Evolutionary conservation across 2,113 vertebrate genomes (phyloP).

Genomic region (Tichodroma muraria): DNA sequence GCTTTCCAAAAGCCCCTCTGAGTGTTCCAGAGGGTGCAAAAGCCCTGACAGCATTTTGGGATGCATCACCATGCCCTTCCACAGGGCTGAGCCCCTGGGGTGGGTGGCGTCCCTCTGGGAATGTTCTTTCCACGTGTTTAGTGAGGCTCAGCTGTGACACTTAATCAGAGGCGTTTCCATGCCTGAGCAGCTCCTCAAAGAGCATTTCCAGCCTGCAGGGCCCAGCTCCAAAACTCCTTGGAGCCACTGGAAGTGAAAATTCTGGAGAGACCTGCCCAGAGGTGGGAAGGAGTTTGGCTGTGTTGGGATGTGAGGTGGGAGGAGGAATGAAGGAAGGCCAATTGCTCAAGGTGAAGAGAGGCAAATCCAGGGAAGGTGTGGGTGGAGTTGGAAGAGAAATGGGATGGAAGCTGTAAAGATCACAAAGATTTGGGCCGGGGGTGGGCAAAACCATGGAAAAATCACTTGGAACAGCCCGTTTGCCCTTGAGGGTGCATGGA

Average conservation of each 20-base stretch:
- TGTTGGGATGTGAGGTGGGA: neutral
- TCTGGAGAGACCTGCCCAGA: neutral
- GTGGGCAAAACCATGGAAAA: neutral
- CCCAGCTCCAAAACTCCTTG: neutral
- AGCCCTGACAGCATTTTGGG: neutral
- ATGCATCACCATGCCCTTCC: no score
- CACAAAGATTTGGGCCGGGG: neutral
- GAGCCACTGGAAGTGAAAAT: neutral
- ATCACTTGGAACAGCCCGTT: neutral
- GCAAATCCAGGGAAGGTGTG: neutral
- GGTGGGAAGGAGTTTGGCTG: neutral
- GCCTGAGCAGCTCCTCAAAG: neutral
- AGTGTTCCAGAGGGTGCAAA: neutral
- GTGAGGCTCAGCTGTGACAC: neutral
- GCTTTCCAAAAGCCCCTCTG: neutral
- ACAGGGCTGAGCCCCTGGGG: no score
- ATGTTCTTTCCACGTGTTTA: neutral
- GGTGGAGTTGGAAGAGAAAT: neutral
- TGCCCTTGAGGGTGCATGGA: neutral
- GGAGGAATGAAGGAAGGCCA: neutral
- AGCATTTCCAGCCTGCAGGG: neutral
- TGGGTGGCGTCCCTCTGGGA: neutral
- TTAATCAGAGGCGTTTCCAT: fast-evolving
- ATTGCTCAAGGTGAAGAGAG: neutral
- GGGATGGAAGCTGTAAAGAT: neutral